These are phyloP conservation scores for roundworm (Caenorhabditis elegans) DNA, from an alignment of 1,140 invertebrate species.

Conservation along the genomic window WBcel235 BX284605.5:8639001-8639500, in stretches of 20 bases:
- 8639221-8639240: conserved; percentile 28
- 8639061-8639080: conserved; percentile 32
- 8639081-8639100: neutral
- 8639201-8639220: conserved; percentile 32
- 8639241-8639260: neutral
- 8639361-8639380: neutral
- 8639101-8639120: neutral
- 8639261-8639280: neutral
- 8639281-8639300: neutral
- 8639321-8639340: neutral
- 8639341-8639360: too few relatives aligned
- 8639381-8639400: conserved; percentile 7
- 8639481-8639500: neutral
- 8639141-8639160: conserved; percentile 27
- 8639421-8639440: neutral
- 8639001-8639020: conserved; percentile 37
- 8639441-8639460: neutral
- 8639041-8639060: conserved; percentile 20
- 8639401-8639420: neutral
- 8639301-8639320: neutral
- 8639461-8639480: neutral
- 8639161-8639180: neutral
- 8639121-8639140: neutral
- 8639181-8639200: neutral
- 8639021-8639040: conserved; percentile 27